Evolutionary conservation across 2,888 invertebrate species (phyloP).

Genomic region (Clepsis dumicolana): DNA sequence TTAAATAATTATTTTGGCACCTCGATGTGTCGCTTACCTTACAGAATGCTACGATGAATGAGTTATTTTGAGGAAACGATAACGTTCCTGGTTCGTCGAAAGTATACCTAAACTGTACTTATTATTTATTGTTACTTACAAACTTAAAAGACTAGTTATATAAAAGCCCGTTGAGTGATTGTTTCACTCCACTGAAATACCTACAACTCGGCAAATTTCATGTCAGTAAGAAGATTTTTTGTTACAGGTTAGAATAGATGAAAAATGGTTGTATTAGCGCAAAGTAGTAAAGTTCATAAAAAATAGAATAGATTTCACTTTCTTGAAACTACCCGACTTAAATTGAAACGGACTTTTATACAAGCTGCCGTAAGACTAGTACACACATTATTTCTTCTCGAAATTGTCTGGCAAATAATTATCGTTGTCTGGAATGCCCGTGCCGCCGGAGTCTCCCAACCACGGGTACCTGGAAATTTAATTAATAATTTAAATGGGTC

Average conservation of each 20-base stretch:
- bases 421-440: conserved; percentile 92
- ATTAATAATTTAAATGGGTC: conserved; percentile 36
- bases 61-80: not conserved
- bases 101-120: conserved; percentile 13
- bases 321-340: not conserved
- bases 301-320: not conserved
- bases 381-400: conserved; percentile 67
- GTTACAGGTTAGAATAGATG: no score
- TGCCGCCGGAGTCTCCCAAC: conserved; percentile 94
- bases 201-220: no score
- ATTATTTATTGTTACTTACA: conserved; percentile 22
- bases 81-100: conserved; percentile 14
- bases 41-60: conserved; percentile 2
- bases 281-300: no score
- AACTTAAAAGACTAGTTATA: conserved; percentile 21
- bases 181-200: not conserved
- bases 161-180: conserved; percentile 23
- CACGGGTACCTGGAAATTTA: conserved; percentile 89
- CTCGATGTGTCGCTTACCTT: not conserved
- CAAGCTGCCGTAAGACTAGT: conserved; percentile 29
- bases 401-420: conserved; percentile 92
- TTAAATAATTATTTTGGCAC: conserved; percentile 16
- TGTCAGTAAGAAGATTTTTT: no score
- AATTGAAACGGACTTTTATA: conserved; percentile 17
- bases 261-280: no score